Conservation (phyloP, 1,140 invertebrate species). For the Caenorhabditis inopinata region DNA sequence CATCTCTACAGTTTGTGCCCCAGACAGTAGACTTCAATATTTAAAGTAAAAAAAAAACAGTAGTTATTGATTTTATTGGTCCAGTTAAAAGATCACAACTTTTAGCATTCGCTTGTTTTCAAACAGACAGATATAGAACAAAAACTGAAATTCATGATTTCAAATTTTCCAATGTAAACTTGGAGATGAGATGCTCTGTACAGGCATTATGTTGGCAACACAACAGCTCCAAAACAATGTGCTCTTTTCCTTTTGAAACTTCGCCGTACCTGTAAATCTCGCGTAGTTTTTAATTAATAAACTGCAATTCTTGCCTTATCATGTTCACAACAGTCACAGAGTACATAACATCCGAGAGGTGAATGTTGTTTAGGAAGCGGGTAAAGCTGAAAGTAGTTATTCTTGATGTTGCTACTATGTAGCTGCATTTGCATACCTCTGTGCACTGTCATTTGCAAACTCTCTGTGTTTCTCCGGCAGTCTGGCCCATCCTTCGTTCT, state of each 20-base stretch:
- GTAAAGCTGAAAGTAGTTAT: conserved; percentile 37
- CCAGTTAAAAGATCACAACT: background rate
- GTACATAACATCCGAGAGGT: conserved; percentile 42
- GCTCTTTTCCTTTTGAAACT: background rate
- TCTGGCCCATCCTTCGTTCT: conserved; percentile 34
- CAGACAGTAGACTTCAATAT: no score
- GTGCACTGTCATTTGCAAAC: conserved; percentile 47
- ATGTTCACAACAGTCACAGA: conserved; percentile 19
- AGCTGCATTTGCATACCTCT: conserved; percentile 20
- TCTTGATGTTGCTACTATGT: background rate
- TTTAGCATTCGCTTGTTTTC: background rate
- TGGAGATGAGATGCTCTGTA: background rate
- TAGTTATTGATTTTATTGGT: background rate
- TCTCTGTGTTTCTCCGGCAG: conserved; percentile 32
- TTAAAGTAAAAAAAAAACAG: no score
- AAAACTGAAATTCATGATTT: background rate
- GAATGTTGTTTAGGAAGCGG: conserved; percentile 50
- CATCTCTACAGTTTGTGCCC: no score
- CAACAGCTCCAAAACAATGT: conserved; percentile 34
- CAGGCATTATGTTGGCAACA: conserved; percentile 18
- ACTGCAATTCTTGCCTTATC: background rate
- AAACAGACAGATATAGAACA: background rate
- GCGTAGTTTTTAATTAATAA: background rate
- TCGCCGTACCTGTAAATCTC: conserved; percentile 1
- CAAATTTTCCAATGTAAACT: conserved; percentile 33